phyloP scores from a whole-genome alignment of 2,797 vertebrate species.

The Pipistrellus nathusii region DNA sequence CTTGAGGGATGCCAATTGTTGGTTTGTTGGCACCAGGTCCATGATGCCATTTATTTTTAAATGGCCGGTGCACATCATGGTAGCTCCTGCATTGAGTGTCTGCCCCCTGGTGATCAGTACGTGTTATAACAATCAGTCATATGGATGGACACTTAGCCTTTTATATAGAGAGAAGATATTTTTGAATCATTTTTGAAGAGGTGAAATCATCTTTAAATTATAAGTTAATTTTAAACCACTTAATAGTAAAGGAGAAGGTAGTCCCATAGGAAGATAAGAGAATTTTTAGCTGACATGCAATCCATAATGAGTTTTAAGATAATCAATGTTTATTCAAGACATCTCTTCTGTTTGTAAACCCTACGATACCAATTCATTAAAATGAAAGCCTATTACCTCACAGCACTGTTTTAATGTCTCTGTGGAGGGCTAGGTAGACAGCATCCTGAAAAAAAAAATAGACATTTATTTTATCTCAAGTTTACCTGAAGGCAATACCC shows the following conservation, averaged over 20 bases:
- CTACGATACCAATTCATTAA: conserved; percentile 27
- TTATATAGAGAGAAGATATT: background rate
- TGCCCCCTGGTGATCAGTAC: too few species aligned
- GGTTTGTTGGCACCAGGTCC: too few species aligned
- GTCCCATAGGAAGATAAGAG: background rate
- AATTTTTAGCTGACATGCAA: background rate
- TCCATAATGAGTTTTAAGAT: background rate
- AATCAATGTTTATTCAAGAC: background rate
- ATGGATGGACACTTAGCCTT: too few species aligned
- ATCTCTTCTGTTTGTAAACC: background rate
- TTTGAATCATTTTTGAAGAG: background rate
- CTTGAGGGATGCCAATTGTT: too few species aligned
- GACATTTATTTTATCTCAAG: background rate
- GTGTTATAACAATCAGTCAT: too few species aligned
- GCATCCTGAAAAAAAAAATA: background rate
- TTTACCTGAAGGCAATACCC: background rate
- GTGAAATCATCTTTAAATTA: background rate
- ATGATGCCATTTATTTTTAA: too few species aligned
- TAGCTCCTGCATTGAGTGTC: too few species aligned
- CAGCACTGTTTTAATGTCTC: background rate
- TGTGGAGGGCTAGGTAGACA: background rate
- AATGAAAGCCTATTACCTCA: background rate
- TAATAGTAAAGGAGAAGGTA: background rate
- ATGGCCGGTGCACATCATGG: too few species aligned
- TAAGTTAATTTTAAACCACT: conserved; percentile 14